Evolutionary conservation across 2,888 invertebrate species (phyloP), one percentile per base, ranked within the genome.

Genomic region (Phasia obesa): DNA sequence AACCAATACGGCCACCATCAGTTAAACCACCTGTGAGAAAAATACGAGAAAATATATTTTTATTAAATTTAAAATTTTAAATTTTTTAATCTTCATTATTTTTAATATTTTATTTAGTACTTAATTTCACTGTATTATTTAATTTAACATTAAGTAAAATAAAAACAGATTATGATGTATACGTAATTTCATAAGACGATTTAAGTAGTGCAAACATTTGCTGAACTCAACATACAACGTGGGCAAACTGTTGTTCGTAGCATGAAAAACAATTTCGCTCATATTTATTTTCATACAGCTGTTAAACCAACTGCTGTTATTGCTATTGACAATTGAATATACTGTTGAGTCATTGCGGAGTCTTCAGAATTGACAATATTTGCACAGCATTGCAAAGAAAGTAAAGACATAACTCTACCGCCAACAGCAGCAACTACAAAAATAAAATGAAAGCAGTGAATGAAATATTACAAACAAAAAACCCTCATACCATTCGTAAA

Each of bases 1-100:
- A 86, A 49, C 86, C 88, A 79, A 89, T 85, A 85, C 88, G 89
- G 71, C 87, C 86, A 76, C 87, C 90, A 86, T 87, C 87, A 49
- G 84, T 67, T 62, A 83, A 79, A 44, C 85, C 81, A 78, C 79
- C 85, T 85, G 77, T 0, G 62, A 65, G 15, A n/a, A 55, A 38
- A 25, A 60, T n/a, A 23, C 19, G 17, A 42, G 2, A 11, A 49
- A 35, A 5, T 0, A 5, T 0, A 13, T 19, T 67, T 38, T 13
- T 19, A 5, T 25, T 53, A 17, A 51, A 31, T 21, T 13, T 53
- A 17, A n/a, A 21, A 53, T 21, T 13, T 53, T 25, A n/a, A 21
- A 53, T 15, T 19, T 60, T 35, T 35, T 35, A 35, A 35, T 2
- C 35, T 2, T 31, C 1, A 9, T 31, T 31, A 7, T 31, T 31